Conservation (phyloP, 2,113 vertebrate species). For the Festucalex cinctus region DNA sequence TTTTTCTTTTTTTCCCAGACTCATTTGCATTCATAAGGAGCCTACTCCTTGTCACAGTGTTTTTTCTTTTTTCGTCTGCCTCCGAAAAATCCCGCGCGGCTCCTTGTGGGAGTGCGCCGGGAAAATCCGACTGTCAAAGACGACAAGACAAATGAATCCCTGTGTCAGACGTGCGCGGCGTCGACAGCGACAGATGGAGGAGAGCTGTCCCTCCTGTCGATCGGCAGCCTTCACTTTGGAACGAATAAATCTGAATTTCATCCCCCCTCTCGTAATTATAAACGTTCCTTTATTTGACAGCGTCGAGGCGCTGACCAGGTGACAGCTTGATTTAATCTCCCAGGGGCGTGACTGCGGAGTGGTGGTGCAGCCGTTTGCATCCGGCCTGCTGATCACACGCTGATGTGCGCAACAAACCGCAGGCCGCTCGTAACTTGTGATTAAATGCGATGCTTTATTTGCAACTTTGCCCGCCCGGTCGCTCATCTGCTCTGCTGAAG, state of each 20-base stretch:
- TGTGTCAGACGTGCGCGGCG: conserved; percentile 90
- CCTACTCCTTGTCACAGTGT: conserved; percentile 97
- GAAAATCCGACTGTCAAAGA: conserved; percentile 99
- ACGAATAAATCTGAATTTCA: conserved; percentile 99
- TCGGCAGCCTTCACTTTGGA: conserved; percentile 97
- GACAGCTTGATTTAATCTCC: conserved; percentile 79
- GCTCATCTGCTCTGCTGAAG: conserved; percentile 17
- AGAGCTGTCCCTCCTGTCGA: conserved; percentile 93
- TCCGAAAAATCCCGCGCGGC: conserved; percentile 91
- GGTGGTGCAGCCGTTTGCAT: conserved; percentile 28
- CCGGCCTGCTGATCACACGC: conserved; percentile 30
- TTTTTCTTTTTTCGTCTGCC: conserved; percentile 86
- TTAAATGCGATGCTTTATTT: conserved; percentile 27
- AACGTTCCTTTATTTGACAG: conserved; percentile 90
- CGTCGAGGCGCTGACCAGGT: conserved; percentile 61
- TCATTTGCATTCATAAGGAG: conserved; percentile 99
- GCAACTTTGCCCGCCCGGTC: not conserved
- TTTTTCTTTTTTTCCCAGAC: conserved; percentile 74
- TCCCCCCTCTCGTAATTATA: conserved; percentile 82
- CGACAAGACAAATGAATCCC: conserved; percentile 99
- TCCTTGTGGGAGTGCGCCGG: conserved; percentile 93
- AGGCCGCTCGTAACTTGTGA: conserved; percentile 39
- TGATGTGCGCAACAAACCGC: conserved; percentile 26
- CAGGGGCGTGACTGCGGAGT: conserved; percentile 71
- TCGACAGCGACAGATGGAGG: conserved; percentile 98